These are phyloP conservation scores for Schlechtendalia chinensis DNA, from an alignment of 1,140 invertebrate genomes.

Conservation along the genomic window DNA sequence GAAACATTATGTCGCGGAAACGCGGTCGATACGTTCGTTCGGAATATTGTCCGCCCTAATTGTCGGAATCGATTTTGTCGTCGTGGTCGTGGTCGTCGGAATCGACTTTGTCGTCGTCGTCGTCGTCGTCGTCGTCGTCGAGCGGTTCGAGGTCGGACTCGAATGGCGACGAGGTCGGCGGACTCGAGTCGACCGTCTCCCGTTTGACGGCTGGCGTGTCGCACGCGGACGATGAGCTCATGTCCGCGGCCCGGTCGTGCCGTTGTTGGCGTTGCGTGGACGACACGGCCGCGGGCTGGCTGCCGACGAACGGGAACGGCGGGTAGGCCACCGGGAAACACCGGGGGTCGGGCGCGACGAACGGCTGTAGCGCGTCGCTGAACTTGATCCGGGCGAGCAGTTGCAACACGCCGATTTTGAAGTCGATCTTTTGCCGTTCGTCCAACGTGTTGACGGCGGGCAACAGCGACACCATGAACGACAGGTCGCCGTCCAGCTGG, in stretches of 20 bases:
- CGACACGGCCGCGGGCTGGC: neutral
- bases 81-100: neutral
- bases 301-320: neutral
- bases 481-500: constrained; percentile 38
- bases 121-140: neutral
- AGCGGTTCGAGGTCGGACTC: neutral
- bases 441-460: constrained; percentile 46
- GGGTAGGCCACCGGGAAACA: neutral
- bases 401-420: constrained; percentile 43
- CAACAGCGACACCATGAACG: constrained; percentile 40
- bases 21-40: too few species aligned
- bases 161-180: neutral
- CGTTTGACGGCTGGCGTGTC: neutral
- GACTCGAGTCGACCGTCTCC: neutral
- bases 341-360: neutral
- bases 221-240: neutral
- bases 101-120: neutral
- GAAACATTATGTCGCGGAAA: too few species aligned
- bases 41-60: too few species aligned
- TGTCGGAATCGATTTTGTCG: neutral
- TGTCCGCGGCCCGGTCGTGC: too few species aligned
- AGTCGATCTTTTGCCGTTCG: constrained; percentile 34
- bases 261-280: neutral
- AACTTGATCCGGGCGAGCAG: constrained; percentile 23
- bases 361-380: neutral